A percentile compares a stretch with the other conserved stretches of the same genome.
Conservation (phyloP, 2,888 invertebrate genomes). For the Hemithea aestivaria region DNA sequence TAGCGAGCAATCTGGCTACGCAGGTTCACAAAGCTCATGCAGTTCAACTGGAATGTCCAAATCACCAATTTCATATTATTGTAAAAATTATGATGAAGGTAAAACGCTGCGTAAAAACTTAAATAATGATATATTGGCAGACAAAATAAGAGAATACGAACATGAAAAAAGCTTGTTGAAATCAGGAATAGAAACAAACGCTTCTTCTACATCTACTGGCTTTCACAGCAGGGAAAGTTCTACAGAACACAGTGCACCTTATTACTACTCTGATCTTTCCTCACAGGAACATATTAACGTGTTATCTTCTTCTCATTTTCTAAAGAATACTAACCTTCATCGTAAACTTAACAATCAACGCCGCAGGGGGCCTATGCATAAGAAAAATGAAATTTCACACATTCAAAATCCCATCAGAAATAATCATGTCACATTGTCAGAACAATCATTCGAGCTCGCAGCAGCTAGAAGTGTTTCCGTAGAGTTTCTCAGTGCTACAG, state of each 20-base stretch:
- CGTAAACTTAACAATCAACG: constrained; percentile 86
- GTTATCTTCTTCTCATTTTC: constrained; percentile 62
- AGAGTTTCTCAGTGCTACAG: constrained; percentile 82
- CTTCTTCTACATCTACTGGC: constrained; percentile 63
- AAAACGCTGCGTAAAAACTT: constrained; percentile 62
- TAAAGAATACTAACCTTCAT: constrained; percentile 73
- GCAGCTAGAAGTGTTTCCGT: constrained; percentile 82
- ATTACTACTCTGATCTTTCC: constrained; percentile 90
- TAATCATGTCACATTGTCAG: constrained; percentile 49
- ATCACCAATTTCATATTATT: constrained; percentile 71
- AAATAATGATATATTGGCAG: constrained; percentile 56
- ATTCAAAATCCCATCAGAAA: constrained; percentile 85
- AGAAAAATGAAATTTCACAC: constrained; percentile 84
- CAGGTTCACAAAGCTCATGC: constrained; percentile 59
- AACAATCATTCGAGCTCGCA: constrained; percentile 72
- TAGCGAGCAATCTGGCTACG: constrained; percentile 52
- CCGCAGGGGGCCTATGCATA: constrained; percentile 79
- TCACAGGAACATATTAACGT: constrained; percentile 74
- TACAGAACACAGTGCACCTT: constrained; percentile 86
- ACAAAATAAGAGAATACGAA: constrained; percentile 72
- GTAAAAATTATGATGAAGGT: constrained; percentile 64
- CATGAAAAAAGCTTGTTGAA: constrained; percentile 57
- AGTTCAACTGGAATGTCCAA: constrained; percentile 54
- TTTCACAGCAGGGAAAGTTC: constrained; percentile 82
- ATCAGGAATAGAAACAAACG: constrained; percentile 50